Evolutionary conservation across 2,113 vertebrate genomes (phyloP).

Genomic region (Paralichthys olivaceus): DNA sequence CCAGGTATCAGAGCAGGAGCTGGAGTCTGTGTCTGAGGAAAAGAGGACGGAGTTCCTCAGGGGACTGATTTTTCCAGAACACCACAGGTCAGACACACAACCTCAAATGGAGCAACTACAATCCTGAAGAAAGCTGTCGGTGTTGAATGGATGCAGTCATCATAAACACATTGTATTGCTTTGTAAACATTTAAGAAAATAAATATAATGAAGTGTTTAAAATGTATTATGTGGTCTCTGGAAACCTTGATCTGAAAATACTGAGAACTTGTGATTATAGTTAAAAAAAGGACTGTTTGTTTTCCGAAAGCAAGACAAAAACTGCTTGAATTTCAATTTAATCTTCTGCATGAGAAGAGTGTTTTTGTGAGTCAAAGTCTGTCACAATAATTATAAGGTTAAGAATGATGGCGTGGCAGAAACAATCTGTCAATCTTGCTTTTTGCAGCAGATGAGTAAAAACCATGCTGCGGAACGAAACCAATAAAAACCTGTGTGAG

Average conservation of each 20-base stretch:
- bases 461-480: constrained; percentile 22
- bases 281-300: no score
- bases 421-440: background rate
- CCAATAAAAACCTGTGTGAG: constrained; percentile 13
- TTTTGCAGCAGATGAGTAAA: constrained; percentile 23
- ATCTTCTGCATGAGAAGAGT: no score
- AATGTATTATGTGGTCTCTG: no score
- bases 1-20: constrained; percentile 81
- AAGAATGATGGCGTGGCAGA: background rate
- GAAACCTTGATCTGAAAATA: no score
- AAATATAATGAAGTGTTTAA: background rate
- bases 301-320: no score
- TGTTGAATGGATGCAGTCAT: background rate
- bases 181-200: background rate
- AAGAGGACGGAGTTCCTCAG: constrained; percentile 76
- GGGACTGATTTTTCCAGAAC: constrained; percentile 77
- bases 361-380: no score
- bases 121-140: constrained; percentile 5
- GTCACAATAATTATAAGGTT: no score
- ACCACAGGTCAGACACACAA: background rate
- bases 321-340: no score
- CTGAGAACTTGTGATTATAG: no score
- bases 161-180: background rate
- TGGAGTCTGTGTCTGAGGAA: constrained; percentile 77
- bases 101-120: background rate